Evolutionary conservation across 2,113 vertebrate genomes (phyloP).

Genomic region (Microcebus ravelobensis): DNA sequence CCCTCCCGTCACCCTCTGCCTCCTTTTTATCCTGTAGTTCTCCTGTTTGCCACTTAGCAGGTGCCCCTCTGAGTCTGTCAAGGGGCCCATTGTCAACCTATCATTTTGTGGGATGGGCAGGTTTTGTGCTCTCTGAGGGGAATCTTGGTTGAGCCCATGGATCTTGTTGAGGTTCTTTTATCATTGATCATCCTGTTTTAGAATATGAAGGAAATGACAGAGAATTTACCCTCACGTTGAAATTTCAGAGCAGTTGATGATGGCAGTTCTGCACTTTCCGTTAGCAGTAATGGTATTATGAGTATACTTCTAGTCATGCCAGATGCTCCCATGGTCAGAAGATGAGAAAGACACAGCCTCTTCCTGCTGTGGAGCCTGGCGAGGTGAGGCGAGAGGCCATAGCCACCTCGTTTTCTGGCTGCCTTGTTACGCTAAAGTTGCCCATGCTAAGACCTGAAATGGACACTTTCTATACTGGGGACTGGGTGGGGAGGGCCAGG

Average conservation of each 20-base stretch:
- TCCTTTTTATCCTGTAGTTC: not conserved
- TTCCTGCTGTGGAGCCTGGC: not conserved
- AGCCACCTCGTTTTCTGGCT: not conserved
- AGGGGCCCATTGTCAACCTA: not conserved
- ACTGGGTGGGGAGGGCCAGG: not conserved
- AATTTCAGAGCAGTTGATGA: not conserved
- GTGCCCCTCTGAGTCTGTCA: not conserved
- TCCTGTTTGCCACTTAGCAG: rapidly evolving
- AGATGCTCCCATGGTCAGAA: not conserved
- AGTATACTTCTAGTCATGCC: not conserved
- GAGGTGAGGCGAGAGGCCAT: not conserved
- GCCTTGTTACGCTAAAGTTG: not conserved
- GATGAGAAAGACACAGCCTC: not conserved
- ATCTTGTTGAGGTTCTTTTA: not conserved
- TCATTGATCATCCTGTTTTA: not conserved
- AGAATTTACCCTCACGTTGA: not conserved
- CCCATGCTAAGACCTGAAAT: not conserved
- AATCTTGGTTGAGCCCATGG: not conserved
- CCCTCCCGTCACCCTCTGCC: not conserved
- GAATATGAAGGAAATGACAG: not conserved
- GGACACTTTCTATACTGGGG: not conserved
- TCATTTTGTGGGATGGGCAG: not conserved
- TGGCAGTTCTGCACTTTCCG: not conserved
- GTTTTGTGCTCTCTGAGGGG: not conserved
- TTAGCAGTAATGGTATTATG: not conserved